Percentiles rank a stretch among this genome's conserved stretches.
Evolutionary conservation across 2,113 vertebrate genomes (phyloP).

Genomic region (Pipa parva): DNA sequence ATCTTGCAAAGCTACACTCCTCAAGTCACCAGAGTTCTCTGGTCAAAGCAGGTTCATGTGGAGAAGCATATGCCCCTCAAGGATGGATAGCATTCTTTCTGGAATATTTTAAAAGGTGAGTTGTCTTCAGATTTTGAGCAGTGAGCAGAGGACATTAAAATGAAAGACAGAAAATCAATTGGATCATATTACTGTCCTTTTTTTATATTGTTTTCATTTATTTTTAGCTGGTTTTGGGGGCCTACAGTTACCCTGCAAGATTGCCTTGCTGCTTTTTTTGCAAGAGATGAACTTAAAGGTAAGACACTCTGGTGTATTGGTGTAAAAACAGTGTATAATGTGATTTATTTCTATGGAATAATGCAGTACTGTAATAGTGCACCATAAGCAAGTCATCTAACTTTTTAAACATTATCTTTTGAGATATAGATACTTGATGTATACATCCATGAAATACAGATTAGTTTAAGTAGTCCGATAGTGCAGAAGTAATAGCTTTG

Average conservation of each 20-base stretch:
- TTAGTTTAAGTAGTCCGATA: no score
- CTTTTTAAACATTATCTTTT: no score
- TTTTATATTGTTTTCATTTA: conserved; percentile 57
- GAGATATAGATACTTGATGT: no score
- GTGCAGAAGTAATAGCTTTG: no score
- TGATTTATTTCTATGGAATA: no score
- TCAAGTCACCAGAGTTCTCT: conserved; percentile 88
- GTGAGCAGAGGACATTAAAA: no score
- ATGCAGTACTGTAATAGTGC: no score
- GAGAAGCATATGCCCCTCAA: conserved; percentile 90
- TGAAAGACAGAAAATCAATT: not conserved
- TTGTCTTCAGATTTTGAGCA: not conserved
- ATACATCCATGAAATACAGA: no score
- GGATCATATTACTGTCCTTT: not conserved
- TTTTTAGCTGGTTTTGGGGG: conserved; percentile 97
- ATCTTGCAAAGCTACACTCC: conserved; percentile 95
- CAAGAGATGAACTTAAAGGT: conserved; percentile 97
- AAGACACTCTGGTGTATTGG: no score
- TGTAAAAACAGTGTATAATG: no score
- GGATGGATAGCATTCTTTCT: conserved; percentile 95
- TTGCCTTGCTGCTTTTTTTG: conserved; percentile 96
- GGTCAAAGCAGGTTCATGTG: conserved; percentile 91
- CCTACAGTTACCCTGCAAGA: conserved; percentile 96
- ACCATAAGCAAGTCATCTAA: no score
- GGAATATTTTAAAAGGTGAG: conserved; percentile 95